Evolutionary conservation across 2,888 invertebrate genomes (phyloP).

Genomic region (Coenonympha glycerion): DNA sequence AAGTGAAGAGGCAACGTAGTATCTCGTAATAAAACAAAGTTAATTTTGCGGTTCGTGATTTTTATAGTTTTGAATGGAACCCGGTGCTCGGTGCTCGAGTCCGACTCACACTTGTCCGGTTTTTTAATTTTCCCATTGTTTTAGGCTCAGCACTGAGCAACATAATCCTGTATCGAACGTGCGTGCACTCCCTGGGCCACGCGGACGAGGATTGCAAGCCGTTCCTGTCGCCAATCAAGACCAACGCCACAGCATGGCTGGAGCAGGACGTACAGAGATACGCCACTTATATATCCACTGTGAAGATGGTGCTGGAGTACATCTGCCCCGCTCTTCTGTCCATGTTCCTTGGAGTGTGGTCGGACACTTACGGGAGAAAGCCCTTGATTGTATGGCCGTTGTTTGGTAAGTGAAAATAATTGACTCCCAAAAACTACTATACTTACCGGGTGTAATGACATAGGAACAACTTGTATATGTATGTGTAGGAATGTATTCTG

Average conservation of each 20-base stretch:
- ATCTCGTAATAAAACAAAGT: too few species aligned
- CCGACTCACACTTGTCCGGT: too few species aligned
- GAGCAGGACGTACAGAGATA: constrained; percentile 78
- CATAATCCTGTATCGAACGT: constrained; percentile 81
- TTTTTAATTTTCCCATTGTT: too few species aligned
- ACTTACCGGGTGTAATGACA: too few species aligned
- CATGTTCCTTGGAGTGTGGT: constrained; percentile 87
- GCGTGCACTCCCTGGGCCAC: constrained; percentile 75
- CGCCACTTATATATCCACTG: constrained; percentile 78
- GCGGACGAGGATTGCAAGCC: constrained; percentile 77
- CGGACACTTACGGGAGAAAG: constrained; percentile 85
- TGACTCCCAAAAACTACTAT: background rate
- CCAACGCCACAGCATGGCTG: constrained; percentile 64
- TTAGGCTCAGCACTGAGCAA: constrained; percentile 78
- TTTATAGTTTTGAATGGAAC: too few species aligned
- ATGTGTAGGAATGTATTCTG: too few species aligned
- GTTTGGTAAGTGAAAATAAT: constrained; percentile 63
- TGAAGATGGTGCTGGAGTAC: constrained; percentile 78
- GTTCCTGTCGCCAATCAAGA: constrained; percentile 66
- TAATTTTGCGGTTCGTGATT: too few species aligned
- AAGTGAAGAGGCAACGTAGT: too few species aligned
- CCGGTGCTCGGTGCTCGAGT: too few species aligned
- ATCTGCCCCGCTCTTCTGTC: constrained; percentile 80
- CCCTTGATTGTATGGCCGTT: constrained; percentile 80
- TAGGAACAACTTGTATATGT: too few species aligned